Base-by-base conservation (phyloP, 2,797 vertebrate genomes). In the Ciconia nigra region DNA sequence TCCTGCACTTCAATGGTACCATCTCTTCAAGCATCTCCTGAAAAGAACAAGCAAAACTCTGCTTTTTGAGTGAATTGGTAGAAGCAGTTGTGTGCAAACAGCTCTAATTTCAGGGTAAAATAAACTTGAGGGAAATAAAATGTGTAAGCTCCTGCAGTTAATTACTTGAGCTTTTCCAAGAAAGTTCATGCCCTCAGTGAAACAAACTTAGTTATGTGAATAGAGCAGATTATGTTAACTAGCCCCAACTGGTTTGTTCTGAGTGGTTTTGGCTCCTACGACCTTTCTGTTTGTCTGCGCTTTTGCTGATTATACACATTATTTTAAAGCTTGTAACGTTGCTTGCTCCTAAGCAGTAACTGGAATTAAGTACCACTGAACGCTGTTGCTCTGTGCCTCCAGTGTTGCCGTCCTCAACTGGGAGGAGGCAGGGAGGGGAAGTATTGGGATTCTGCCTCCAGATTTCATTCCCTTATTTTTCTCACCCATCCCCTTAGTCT, bases 101-200 rank as follows among this genome's bases (percentile, higher is more conserved):
- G 61, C 72, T 66, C 33, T 88, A 61, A 81, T 86, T 85, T 76
- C 35, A 83, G 69, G 46, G 44, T 73, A 58, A 81, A 93, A 39
- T 63, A 69, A 95, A 92, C 86, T 87, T 73, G 41, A 86, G 69
- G 28, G 35, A 61, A 74, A 91, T 61, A 96, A 93, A 91, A 83
- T 46, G 72, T 89, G 41, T 94, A 74, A 94, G 28, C 61, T 92
- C n/a, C 57, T 85, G 61, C 61, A 92, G 82, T 87, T 96, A 95
- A 92, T 95, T 93, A 91, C 79, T 86, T 91, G 49, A 89, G 81
- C 49, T 95, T 89, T 96, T 87, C 74, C 74, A 81, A 86, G 81
- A 55, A 95, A 95, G 91, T 96, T 97, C 85, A 71, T 91, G 90
- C 77, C 63, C 85, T 95, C 65, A 33, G 73, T 96, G 95, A 94